These are phyloP conservation scores for Leucoraja ocellata DNA, from an alignment of 2,797 vertebrate genomes.

Conservation along the genomic window DNA sequence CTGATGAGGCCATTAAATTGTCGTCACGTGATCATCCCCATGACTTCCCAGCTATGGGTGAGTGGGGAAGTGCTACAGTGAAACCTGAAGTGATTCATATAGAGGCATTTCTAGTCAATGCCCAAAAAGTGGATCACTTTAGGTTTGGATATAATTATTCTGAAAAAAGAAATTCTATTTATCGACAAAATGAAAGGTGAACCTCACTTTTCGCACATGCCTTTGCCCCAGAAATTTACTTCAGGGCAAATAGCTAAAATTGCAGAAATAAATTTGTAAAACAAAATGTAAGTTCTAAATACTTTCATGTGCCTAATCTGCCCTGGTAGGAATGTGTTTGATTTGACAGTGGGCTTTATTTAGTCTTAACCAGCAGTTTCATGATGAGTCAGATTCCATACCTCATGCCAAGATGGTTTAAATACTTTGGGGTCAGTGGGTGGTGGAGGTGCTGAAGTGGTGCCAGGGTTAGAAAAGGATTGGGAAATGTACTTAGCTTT, in stretches of 20 bases:
- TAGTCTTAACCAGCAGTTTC: not conserved
- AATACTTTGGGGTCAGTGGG: not conserved
- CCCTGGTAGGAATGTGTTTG: not conserved
- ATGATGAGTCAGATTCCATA: not conserved
- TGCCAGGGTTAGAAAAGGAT: too few relatives aligned
- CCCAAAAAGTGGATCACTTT: not conserved
- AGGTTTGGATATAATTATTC: not conserved
- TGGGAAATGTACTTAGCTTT: not conserved
- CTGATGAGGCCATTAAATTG: constrained; percentile 24
- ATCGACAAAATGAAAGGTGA: not conserved
- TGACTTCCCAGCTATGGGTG: not conserved
- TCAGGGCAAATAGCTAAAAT: not conserved
- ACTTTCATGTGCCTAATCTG: not conserved
- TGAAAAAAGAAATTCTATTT: not conserved
- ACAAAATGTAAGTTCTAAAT: not conserved
- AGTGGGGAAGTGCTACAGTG: not conserved
- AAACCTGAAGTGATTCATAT: constrained; percentile 26
- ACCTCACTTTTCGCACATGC: not conserved
- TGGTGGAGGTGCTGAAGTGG: not conserved
- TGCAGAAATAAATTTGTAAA: not conserved
- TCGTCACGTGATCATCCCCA: constrained; percentile 28
- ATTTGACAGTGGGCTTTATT: not conserved
- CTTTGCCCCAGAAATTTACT: not conserved
- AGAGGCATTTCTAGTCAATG: not conserved
- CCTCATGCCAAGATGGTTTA: not conserved